phyloP scores from a whole-genome alignment of 2,113 vertebrate genomes.

The Saguinus imperator region DNA sequence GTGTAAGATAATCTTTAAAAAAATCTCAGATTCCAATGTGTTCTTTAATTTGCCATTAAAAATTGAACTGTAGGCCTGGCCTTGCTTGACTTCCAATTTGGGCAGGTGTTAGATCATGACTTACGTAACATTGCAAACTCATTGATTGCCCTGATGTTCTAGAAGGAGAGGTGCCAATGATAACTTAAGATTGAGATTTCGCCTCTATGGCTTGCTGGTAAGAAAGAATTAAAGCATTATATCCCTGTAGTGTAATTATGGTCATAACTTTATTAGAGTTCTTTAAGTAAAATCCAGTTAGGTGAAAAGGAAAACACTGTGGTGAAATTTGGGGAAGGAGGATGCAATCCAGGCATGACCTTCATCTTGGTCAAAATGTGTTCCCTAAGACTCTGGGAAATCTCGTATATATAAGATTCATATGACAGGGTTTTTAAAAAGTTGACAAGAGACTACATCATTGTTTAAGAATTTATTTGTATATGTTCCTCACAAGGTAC shows the following conservation, averaged over 20 bases:
- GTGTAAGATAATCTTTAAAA: background rate
- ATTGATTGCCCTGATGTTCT: background rate
- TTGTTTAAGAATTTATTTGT: conserved; percentile 50
- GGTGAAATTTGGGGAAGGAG: background rate
- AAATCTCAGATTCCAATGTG: background rate
- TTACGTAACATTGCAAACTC: background rate
- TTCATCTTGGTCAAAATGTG: background rate
- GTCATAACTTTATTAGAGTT: conserved; percentile 27
- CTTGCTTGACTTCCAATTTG: background rate
- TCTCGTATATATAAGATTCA: background rate
- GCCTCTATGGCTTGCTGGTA: background rate
- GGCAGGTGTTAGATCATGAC: background rate
- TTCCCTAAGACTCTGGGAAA: background rate
- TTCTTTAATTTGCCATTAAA: background rate
- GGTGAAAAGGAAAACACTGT: conserved; percentile 8
- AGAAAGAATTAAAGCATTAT: background rate
- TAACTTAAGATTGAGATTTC: background rate
- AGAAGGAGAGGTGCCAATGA: background rate
- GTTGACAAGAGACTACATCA: background rate
- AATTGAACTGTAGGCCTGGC: background rate
- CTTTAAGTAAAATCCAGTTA: conserved; percentile 23
- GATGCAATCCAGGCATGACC: background rate
- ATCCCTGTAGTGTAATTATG: background rate
- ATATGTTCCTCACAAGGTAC: conserved; percentile 70
- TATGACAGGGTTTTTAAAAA: background rate